phyloP scores from a whole-genome alignment of 2,113 vertebrate species.

The Notothenia rossii region DNA sequence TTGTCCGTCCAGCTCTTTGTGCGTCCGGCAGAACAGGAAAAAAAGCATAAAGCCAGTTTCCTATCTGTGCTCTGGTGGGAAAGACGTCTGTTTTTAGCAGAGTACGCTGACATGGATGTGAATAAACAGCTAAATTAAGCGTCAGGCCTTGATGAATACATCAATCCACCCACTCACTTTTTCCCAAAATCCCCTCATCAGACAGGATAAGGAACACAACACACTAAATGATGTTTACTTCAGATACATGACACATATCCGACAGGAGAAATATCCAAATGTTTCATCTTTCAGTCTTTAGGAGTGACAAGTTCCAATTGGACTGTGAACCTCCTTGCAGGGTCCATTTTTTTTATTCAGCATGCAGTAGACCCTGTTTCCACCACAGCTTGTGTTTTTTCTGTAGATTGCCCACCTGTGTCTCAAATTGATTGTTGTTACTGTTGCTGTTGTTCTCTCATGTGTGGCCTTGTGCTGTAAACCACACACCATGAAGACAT shows the following conservation, averaged over 20 bases:
- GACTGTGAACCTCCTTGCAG: background rate
- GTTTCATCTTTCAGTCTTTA: background rate
- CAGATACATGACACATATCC: background rate
- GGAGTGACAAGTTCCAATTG: constrained; percentile 52
- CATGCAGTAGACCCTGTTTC: constrained; percentile 38
- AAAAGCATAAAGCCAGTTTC: constrained; percentile 62
- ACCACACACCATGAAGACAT: constrained; percentile 68
- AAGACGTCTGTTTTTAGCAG: constrained; percentile 61
- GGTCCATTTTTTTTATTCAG: constrained; percentile 7
- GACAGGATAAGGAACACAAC: background rate
- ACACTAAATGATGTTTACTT: background rate
- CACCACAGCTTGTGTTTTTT: constrained; percentile 47
- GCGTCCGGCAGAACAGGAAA: constrained; percentile 65
- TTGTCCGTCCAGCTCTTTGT: constrained; percentile 53
- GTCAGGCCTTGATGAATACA: constrained; percentile 41
- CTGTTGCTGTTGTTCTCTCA: constrained; percentile 42
- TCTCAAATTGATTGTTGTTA: constrained; percentile 43
- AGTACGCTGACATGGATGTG: constrained; percentile 39
- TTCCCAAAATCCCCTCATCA: constrained; percentile 27
- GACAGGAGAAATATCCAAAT: background rate
- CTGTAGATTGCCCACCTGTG: constrained; percentile 69
- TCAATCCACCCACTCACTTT: constrained; percentile 37
- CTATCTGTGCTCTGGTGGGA: constrained; percentile 43
- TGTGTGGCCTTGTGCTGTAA: constrained; percentile 76
- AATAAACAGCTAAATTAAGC: constrained; percentile 47